Evolutionary conservation across 2,888 invertebrate genomes (phyloP).

Genomic region (Nezara viridula): DNA sequence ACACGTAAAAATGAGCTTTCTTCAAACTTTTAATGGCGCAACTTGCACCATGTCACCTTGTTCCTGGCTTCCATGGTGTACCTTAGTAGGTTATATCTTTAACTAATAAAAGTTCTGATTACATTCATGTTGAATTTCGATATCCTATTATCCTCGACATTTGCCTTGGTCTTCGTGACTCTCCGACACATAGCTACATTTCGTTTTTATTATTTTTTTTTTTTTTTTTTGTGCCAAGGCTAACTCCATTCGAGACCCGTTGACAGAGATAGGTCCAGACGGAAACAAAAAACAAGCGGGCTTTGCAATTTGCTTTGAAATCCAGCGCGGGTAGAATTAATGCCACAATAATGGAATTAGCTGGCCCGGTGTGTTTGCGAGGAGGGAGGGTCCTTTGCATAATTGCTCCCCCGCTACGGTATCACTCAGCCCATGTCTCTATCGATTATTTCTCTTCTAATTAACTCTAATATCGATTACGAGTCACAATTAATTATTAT

Average conservation of each 20-base stretch:
- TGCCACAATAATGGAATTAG: conserved; percentile 37
- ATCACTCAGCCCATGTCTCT: conserved; percentile 1
- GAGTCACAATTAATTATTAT: not conserved
- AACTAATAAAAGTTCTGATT: no score
- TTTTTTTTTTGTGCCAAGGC: not conserved
- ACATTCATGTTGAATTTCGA: no score
- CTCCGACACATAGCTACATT: not conserved
- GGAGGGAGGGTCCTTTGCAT: not conserved
- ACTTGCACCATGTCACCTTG: no score
- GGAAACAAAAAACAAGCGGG: conserved; percentile 9
- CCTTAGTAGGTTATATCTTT: no score
- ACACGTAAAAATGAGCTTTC: no score
- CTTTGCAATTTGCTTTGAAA: conserved; percentile 49
- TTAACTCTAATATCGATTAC: not conserved
- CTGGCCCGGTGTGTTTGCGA: conserved; percentile 11
- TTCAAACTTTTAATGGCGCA: no score
- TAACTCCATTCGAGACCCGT: not conserved
- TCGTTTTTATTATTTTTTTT: not conserved
- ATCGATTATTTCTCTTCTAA: conserved; percentile 1
- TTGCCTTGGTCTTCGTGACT: not conserved
- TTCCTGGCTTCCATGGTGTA: no score
- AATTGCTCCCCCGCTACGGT: not conserved
- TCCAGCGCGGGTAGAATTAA: conserved; percentile 44
- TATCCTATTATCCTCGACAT: not conserved
- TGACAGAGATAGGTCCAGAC: conserved; percentile 10